Conservation (phyloP, 2,113 vertebrate genomes). For the Sorex araneus region DNA sequence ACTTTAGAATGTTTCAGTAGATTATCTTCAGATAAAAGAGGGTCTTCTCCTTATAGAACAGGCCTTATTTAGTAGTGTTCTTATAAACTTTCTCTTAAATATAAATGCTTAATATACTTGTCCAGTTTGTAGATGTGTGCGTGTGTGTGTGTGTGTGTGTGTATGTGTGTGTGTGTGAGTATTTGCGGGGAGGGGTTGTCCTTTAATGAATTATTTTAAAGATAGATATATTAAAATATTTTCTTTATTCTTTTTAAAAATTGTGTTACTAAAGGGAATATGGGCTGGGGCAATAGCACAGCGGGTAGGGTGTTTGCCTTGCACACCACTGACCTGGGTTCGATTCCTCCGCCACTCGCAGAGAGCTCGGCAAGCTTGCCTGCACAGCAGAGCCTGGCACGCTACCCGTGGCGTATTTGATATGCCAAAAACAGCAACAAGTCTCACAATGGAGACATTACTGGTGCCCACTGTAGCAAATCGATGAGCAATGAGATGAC, state of each 20-base stretch:
- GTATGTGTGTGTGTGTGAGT: too few species aligned
- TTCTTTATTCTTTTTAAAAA: neutral
- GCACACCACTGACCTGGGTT: too few species aligned
- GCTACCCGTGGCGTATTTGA: too few species aligned
- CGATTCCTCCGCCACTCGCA: too few species aligned
- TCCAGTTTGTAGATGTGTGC: neutral
- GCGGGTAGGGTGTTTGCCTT: too few species aligned
- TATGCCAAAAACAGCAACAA: too few species aligned
- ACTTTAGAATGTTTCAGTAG: neutral
- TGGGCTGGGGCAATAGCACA: too few species aligned
- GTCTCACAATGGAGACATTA: too few species aligned
- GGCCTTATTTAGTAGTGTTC: neutral
- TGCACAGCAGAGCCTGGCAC: too few species aligned
- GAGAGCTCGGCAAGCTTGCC: too few species aligned
- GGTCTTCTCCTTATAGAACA: neutral
- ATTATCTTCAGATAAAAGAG: conserved; percentile 28
- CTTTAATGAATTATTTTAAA: conserved; percentile 8
- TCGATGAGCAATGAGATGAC: too few species aligned
- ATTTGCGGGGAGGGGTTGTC: neutral
- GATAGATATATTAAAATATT: conserved; percentile 2
- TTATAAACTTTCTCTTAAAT: conserved; percentile 10
- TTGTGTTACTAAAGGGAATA: neutral
- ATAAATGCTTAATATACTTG: neutral
- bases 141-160: neutral
- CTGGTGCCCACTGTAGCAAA: too few species aligned